Evolutionary conservation across 2,888 invertebrate species (phyloP).

Genomic region (Gasteruption jaculator): DNA sequence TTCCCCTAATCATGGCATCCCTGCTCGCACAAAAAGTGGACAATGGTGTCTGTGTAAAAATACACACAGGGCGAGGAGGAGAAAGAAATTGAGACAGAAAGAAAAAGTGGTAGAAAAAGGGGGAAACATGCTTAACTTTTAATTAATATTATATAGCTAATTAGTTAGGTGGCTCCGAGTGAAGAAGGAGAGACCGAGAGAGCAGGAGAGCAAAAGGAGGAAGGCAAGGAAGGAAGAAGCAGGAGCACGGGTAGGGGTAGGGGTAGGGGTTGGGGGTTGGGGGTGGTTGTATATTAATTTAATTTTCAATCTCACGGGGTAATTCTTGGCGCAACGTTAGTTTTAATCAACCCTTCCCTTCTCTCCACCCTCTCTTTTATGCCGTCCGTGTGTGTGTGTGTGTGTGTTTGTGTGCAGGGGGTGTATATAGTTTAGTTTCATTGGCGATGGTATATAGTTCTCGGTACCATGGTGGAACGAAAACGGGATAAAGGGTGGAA

Average conservation of each 20-base stretch:
- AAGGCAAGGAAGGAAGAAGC: constrained; percentile 16
- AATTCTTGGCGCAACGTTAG: constrained; percentile 51
- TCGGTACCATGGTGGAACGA: too few species aligned
- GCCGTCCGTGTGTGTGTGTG: too few species aligned
- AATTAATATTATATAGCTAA: constrained; percentile 53
- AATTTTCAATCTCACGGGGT: constrained; percentile 52
- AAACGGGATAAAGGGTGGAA: constrained; percentile 20
- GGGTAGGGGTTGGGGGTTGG: constrained; percentile 27
- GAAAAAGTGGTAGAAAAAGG: constrained; percentile 37
- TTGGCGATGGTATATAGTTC: too few species aligned
- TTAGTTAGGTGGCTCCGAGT: too few species aligned
- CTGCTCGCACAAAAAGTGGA: background rate
- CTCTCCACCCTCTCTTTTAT: constrained; percentile 20
- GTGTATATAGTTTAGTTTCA: too few species aligned
- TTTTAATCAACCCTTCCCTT: constrained; percentile 42
- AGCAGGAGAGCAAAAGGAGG: too few species aligned
- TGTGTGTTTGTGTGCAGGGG: too few species aligned
- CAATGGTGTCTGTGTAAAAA: background rate
- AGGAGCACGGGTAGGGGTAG: constrained; percentile 3
- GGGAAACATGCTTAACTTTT: constrained; percentile 47
- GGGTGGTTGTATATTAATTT: constrained; percentile 52
- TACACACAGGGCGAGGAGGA: too few species aligned
- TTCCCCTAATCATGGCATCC: background rate
- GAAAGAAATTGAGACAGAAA: too few species aligned
- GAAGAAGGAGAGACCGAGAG: constrained; percentile 21